These are phyloP conservation scores for Proterorhinus semilunaris DNA, from an alignment of 2,113 vertebrate species.

Conservation along the genomic window DNA sequence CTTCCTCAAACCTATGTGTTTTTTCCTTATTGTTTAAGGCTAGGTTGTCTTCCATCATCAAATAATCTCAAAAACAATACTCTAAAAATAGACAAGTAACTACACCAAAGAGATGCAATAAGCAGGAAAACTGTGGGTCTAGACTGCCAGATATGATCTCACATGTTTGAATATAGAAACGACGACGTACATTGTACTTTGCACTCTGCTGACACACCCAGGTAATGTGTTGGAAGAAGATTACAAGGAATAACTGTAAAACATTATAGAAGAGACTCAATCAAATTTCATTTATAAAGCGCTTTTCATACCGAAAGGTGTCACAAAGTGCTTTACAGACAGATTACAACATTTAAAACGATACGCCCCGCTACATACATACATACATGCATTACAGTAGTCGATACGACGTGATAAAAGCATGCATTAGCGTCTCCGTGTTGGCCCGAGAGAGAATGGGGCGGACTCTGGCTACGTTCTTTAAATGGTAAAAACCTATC, in stretches of 20 bases:
- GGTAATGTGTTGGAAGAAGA: not conserved
- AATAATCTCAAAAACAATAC: conserved; percentile 55
- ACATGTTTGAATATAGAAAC: not conserved
- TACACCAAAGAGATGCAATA: conserved; percentile 18
- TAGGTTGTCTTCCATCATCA: conserved; percentile 33
- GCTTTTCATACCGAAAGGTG: too few species aligned
- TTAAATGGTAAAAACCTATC: too few species aligned
- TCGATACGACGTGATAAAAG: too few species aligned
- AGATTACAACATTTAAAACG: too few species aligned
- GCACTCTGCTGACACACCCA: not conserved
- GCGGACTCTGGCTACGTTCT: too few species aligned
- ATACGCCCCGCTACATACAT: too few species aligned
- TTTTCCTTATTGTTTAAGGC: conserved; percentile 26
- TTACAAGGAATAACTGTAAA: not conserved
- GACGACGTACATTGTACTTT: not conserved
- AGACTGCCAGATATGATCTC: conserved; percentile 1
- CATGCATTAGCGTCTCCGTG: too few species aligned
- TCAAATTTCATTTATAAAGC: too few species aligned
- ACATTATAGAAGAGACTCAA: too few species aligned
- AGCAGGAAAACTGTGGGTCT: conserved; percentile 12
- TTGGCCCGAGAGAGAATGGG: too few species aligned
- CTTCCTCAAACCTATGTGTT: not conserved
- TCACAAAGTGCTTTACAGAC: too few species aligned
- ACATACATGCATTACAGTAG: too few species aligned
- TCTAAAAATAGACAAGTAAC: conserved; percentile 58